Evolutionary conservation across 2,797 vertebrate species (phyloP).

Genomic region (Chelidonichthys spinosus): DNA sequence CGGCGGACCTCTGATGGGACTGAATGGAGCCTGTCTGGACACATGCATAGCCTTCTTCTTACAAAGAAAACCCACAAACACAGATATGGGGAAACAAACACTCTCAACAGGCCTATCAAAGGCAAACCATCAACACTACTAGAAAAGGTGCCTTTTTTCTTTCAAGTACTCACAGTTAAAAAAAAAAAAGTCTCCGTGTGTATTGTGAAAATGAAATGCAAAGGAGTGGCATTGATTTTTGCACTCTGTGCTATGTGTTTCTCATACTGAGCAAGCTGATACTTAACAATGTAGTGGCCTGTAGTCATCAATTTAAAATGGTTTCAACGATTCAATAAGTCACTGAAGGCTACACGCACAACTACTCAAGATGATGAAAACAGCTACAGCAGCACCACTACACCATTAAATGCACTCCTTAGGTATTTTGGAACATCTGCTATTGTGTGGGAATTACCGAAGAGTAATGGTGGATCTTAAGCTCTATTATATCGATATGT

Average conservation of each 20-base stretch:
- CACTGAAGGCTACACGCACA: slow-evolving; percentile 67
- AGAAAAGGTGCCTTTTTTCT: slow-evolving; percentile 19
- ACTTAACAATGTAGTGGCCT: slow-evolving; percentile 77
- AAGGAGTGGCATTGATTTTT: slow-evolving; percentile 78
- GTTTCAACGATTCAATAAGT: slow-evolving; percentile 75
- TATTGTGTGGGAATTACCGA: slow-evolving; percentile 44
- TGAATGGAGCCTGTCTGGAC: slow-evolving; percentile 58
- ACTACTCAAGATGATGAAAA: slow-evolving; percentile 79
- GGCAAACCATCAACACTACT: slow-evolving; percentile 1
- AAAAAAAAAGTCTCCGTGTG: slow-evolving; percentile 23
- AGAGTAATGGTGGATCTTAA: slow-evolving; percentile 27
- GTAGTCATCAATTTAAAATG: slow-evolving; percentile 80
- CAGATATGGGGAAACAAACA: slow-evolving; percentile 43
- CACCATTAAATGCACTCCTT: slow-evolving; percentile 64
- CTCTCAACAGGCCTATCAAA: slow-evolving; percentile 34
- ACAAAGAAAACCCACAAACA: slow-evolving; percentile 2
- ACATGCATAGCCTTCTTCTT: slow-evolving; percentile 28
- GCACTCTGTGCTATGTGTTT: slow-evolving; percentile 68
- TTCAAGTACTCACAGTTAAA: slow-evolving; percentile 18
- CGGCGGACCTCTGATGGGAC: slow-evolving; percentile 54
- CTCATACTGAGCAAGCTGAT: slow-evolving; percentile 72
- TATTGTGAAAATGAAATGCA: slow-evolving; percentile 68
- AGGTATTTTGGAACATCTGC: slow-evolving; percentile 64
- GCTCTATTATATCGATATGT: slow-evolving; percentile 18
- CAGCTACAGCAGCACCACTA: slow-evolving; percentile 58